These are phyloP conservation scores for Phyllotreta cruciferae DNA, from an alignment of 2,888 invertebrate genomes.

Conservation along the genomic window DNA sequence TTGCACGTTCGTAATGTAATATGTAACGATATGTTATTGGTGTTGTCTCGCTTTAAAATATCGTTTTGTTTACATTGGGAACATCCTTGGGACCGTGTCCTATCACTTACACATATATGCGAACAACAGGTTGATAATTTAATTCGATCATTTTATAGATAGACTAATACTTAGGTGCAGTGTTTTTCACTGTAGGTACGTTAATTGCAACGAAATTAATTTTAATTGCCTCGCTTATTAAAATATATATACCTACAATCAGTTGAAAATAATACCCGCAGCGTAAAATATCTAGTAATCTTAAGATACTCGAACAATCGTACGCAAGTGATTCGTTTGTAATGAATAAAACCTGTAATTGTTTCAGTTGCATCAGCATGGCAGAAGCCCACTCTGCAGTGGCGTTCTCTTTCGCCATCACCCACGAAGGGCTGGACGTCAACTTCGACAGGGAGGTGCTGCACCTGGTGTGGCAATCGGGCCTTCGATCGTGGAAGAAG, in stretches of 20 bases:
- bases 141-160: background rate
- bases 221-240: no score
- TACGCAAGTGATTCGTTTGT: no score
- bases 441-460: conserved; percentile 97
- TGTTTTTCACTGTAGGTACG: no score
- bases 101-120: background rate
- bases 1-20: conserved; percentile 10
- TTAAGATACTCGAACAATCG: background rate
- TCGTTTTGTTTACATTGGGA: conserved; percentile 15
- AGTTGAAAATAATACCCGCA: no score
- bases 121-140: background rate
- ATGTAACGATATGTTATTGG: no score
- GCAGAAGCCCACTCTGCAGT: conserved; percentile 99
- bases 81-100: background rate
- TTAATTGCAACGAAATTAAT: no score
- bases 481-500: conserved; percentile 95
- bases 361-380: conserved; percentile 65
- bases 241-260: no score
- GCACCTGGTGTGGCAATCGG: conserved; percentile 93
- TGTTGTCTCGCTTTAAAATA: conserved; percentile 2
- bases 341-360: background rate
- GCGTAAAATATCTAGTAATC: background rate
- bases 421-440: conserved; percentile 98
- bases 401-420: conserved; percentile 96
- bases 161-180: no score